Conservation (phyloP, 2,888 invertebrate species). For the Coleophora deauratella region DNA sequence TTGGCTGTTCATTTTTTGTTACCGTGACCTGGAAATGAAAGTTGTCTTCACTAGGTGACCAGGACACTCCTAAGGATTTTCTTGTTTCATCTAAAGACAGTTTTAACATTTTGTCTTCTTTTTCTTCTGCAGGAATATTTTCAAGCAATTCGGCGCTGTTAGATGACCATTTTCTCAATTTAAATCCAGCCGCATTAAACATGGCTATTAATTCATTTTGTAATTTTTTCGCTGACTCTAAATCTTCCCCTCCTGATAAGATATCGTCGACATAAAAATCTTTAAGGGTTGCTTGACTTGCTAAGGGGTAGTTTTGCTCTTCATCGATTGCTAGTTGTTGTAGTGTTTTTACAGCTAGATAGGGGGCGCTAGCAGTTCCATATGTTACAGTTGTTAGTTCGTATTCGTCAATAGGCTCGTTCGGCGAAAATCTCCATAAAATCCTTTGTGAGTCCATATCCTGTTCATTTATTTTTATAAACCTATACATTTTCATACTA, state of each 20-base stretch:
- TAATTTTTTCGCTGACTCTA: too few species aligned
- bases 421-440: conserved; percentile 11
- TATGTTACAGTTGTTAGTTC: conserved; percentile 14
- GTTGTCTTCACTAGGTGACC: too few species aligned
- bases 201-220: too few species aligned
- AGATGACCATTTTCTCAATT: too few species aligned
- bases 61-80: too few species aligned
- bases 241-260: conserved; percentile 15
- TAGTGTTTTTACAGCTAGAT: conserved; percentile 14
- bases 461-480: conserved; percentile 6
- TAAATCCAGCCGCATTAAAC: too few species aligned
- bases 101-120: too few species aligned
- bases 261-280: conserved; percentile 19
- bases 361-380: conserved; percentile 19
- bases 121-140: too few species aligned
- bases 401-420: conserved; percentile 10
- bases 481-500: conserved; percentile 15
- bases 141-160: too few species aligned
- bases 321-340: conserved; percentile 14
- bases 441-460: conserved; percentile 14
- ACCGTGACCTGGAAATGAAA: too few species aligned
- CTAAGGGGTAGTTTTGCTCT: conserved; percentile 9
- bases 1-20: too few species aligned
- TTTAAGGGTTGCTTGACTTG: conserved; percentile 5
- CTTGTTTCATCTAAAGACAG: too few species aligned